Base-by-base conservation (phyloP, 2,797 vertebrate species). In the Rhabdophis nuchalis region DNA sequence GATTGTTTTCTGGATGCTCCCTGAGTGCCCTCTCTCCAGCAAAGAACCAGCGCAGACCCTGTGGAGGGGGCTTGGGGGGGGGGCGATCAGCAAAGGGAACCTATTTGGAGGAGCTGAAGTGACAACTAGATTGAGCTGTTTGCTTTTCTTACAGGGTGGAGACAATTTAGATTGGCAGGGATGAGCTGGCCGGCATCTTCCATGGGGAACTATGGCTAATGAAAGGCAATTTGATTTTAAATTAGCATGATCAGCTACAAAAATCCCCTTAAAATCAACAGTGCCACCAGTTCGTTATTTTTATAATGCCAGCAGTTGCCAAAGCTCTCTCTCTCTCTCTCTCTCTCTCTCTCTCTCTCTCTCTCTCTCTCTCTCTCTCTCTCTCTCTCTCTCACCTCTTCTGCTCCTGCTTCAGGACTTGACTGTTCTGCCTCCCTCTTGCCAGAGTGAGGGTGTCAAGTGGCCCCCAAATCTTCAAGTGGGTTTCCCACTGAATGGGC, bases 11-110 rank as follows among this genome's bases (percentile, higher is more conserved):
- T 16, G 32, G 72, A 18, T 77, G 18, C 36, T 23, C 36, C 18
- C 3, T 41, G 46, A 50, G 46, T 50, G 46, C 72, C 72, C 18
- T 4, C 18, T 1, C 29, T 77, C 36, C 36, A 41, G 18, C 68
- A 23, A 4, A 36, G 72, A 9, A 4, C 72, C 18, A 41, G 9
- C 9, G 18, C 32, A 77, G 72, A 18, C 10, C 2, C n/a, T 1
- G 3, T 3, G 1, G 72, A 9, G 36, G 23, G n/a, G n/a, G n/a
- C n/a, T n/a, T n/a, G 68, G 9, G 23, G 3, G 0, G 10, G 4
- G 36, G 10, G 20, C 72, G 25, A 25, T 46, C 72, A 46, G 72
- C 72, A 23, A 41, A 23, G 72, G 36, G 41, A 23, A 4, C 72
- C 11, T 41, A 8, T 41, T 77, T 32, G 10, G 61, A 41, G 68